A percentile compares a stretch with the other conserved stretches of the same genome.
Evolutionary conservation across 2,888 invertebrate species (phyloP).

Genomic region (Ceratothoa steindachneri): DNA sequence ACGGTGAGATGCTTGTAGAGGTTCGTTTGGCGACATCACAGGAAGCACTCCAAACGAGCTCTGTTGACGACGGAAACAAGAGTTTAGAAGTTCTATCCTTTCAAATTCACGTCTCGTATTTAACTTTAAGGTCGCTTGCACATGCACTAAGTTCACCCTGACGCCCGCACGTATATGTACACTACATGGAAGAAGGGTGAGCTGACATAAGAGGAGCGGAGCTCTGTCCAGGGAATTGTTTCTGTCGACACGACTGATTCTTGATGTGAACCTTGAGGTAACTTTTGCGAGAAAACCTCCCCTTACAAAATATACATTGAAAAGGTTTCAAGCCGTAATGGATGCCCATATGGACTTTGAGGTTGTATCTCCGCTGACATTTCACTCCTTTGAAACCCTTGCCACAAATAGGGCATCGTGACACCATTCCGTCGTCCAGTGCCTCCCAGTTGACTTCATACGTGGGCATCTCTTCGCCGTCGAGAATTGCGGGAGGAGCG

Average conservation of each 20-base stretch:
- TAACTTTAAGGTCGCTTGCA: too few species aligned
- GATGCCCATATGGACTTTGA: conserved; percentile 43
- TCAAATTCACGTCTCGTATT: neutral
- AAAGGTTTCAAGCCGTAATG: conserved; percentile 39
- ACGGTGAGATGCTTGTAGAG: neutral
- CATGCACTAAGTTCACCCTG: too few species aligned
- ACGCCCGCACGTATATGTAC: too few species aligned
- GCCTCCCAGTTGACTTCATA: neutral
- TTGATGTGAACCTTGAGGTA: conserved; percentile 33
- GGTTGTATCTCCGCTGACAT: conserved; percentile 36
- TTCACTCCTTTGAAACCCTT: neutral
- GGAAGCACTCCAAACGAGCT: neutral
- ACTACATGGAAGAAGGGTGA: too few species aligned
- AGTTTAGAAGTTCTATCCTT: neutral
- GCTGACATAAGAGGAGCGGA: too few species aligned
- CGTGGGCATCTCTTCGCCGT: neutral
- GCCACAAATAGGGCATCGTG: neutral
- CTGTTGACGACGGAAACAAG: neutral
- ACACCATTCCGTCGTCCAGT: neutral
- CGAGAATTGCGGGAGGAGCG: neutral
- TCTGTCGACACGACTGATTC: neutral
- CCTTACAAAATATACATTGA: conserved; percentile 32
- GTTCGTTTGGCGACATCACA: neutral
- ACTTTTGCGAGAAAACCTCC: conserved; percentile 39
- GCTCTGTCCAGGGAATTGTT: too few species aligned